Percentiles rank a stretch among this genome's conserved stretches.
phyloP scores from a whole-genome alignment of 2,113 vertebrate genomes.

The Oncorhynchus clarkii region DNA sequence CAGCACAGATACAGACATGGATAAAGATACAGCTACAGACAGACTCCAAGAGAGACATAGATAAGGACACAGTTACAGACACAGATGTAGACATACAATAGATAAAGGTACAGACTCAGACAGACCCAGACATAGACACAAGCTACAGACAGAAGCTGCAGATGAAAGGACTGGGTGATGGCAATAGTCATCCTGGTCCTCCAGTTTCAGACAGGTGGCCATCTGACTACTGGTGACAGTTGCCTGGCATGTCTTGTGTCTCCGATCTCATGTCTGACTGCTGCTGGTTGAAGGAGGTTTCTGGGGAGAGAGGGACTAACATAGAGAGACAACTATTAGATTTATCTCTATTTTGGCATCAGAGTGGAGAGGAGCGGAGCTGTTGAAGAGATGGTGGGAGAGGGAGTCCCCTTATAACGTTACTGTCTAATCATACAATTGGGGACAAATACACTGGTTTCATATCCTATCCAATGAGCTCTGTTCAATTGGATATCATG shows the following conservation, averaged over 20 bases:
- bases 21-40: background rate
- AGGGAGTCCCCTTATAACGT: slow-evolving; percentile 54
- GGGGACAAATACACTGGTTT: slow-evolving; percentile 49
- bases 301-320: background rate
- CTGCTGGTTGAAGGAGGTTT: slow-evolving; percentile 27
- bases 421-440: slow-evolving; percentile 50
- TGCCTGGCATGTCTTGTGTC: slow-evolving; percentile 47
- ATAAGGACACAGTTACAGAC: too few relatives aligned
- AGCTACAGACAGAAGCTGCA: slow-evolving; percentile 13
- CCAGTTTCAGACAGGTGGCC: slow-evolving; percentile 57
- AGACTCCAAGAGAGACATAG: background rate
- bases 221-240: slow-evolving; percentile 48
- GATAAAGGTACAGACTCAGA: background rate
- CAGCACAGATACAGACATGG: slow-evolving; percentile 21
- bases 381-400: slow-evolving; percentile 58
- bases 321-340: too few relatives aligned
- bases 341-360: slow-evolving; percentile 18
- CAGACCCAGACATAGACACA: too few relatives aligned
- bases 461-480: slow-evolving; percentile 2
- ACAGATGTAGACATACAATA: too few relatives aligned
- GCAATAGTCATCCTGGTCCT: slow-evolving; percentile 32
- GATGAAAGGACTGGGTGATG: slow-evolving; percentile 57
- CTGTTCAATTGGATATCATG: slow-evolving; percentile 11
- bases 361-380: slow-evolving; percentile 24
- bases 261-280: slow-evolving; percentile 62